Evolutionary conservation across 2,888 invertebrate species (phyloP).

Genomic region (Stenichneumon culpator): DNA sequence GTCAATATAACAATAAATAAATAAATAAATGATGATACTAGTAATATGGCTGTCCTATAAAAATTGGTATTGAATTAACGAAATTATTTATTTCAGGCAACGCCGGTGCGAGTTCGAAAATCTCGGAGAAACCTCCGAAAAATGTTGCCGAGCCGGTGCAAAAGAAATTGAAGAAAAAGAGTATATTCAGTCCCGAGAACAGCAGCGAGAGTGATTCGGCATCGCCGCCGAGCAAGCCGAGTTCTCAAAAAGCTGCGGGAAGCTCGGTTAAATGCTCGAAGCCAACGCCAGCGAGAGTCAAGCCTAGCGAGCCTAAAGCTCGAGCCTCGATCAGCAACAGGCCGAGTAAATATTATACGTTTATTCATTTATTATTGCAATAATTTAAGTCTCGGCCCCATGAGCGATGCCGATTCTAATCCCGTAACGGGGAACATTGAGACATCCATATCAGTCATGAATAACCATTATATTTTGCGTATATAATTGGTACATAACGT

Average conservation of each 20-base stretch:
- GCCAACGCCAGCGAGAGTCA: constrained; percentile 78
- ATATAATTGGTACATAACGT: too few species aligned
- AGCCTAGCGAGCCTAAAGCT: constrained; percentile 83
- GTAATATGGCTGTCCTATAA: too few species aligned
- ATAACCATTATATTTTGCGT: too few species aligned
- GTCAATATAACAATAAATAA: too few species aligned
- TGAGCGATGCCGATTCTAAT: too few species aligned
- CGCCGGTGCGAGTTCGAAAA: constrained; percentile 50
- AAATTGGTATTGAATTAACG: not conserved
- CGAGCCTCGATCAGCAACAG: constrained; percentile 86
- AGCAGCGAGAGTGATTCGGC: constrained; percentile 88
- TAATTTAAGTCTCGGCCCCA: too few species aligned
- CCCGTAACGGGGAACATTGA: too few species aligned
- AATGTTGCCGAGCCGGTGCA: constrained; percentile 77
- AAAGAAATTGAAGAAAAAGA: constrained; percentile 89
- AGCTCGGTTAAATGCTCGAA: constrained; percentile 81
- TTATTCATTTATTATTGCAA: too few species aligned
- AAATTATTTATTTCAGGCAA: constrained; percentile 43
- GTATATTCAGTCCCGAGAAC: constrained; percentile 94
- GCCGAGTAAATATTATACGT: constrained; percentile 75
- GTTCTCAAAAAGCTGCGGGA: constrained; percentile 83
- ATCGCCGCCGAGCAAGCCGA: constrained; percentile 83
- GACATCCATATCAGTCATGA: too few species aligned
- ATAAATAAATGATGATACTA: too few species aligned
- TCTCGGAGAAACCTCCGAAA: constrained; percentile 70